These are phyloP conservation scores for Brachionus rotundiformis DNA, from an alignment of 1,140 invertebrate genomes.

Conservation along the genomic window DNA sequence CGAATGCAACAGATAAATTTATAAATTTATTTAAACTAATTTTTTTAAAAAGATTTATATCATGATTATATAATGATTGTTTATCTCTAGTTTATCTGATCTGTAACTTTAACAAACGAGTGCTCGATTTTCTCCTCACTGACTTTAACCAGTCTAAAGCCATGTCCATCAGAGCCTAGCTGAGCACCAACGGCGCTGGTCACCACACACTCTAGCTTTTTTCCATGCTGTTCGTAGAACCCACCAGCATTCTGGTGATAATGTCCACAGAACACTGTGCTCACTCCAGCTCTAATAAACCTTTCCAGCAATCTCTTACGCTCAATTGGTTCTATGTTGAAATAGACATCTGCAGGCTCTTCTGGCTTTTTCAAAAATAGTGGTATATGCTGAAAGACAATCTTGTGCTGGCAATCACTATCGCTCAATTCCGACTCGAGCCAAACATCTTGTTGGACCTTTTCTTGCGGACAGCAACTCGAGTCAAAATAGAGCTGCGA, in stretches of 20 bases:
- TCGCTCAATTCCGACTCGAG: slow-evolving; percentile 59
- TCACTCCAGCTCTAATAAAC: slow-evolving; percentile 58
- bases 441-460: slow-evolving; percentile 65
- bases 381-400: slow-evolving; percentile 69
- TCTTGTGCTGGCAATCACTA: slow-evolving; percentile 57
- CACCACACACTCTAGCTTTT: slow-evolving; percentile 64
- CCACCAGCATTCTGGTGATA: slow-evolving; percentile 67
- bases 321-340: slow-evolving; percentile 61
- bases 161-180: slow-evolving; percentile 63
- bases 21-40: slow-evolving; percentile 21
- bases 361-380: slow-evolving; percentile 65
- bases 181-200: slow-evolving; percentile 68
- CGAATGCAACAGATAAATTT: neutral
- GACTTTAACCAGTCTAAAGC: slow-evolving; percentile 65
- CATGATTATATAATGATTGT: neutral
- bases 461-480: slow-evolving; percentile 56
- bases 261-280: slow-evolving; percentile 67
- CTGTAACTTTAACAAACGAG: slow-evolving; percentile 56
- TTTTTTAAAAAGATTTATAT: slow-evolving; percentile 27
- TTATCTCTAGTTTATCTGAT: slow-evolving; percentile 49
- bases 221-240: slow-evolving; percentile 58
- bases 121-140: slow-evolving; percentile 59
- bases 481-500: slow-evolving; percentile 65
- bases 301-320: slow-evolving; percentile 64
- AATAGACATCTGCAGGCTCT: slow-evolving; percentile 63